These are phyloP conservation scores for Eledone cirrhosa DNA, from an alignment of 2,888 invertebrate species.

Conservation along the genomic window DNA sequence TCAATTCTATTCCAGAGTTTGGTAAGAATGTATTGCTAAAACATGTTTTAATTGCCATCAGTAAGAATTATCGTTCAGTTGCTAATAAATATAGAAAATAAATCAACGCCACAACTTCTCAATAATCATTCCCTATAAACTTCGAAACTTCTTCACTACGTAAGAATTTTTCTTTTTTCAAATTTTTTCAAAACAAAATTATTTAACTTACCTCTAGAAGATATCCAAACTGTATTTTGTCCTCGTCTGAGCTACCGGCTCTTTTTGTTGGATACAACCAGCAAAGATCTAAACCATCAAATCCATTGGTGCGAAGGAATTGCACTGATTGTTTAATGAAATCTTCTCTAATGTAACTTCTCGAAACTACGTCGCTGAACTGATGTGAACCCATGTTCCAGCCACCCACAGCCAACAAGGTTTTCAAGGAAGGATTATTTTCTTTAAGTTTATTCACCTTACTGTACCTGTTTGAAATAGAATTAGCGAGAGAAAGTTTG, in stretches of 20 bases:
- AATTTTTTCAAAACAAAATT: no score
- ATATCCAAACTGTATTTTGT: not conserved
- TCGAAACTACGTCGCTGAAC: not conserved
- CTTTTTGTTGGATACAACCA: not conserved
- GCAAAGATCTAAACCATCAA: constrained; percentile 12
- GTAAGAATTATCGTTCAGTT: no score
- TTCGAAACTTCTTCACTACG: no score
- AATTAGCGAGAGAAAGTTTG: no score
- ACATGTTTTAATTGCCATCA: no score
- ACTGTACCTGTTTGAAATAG: not conserved
- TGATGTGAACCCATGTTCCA: not conserved
- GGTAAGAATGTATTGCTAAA: no score
- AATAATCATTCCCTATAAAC: no score
- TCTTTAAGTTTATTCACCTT: not conserved
- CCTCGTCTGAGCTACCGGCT: not conserved
- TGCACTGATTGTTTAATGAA: not conserved
- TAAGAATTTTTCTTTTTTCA: no score
- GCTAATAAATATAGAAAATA: no score
- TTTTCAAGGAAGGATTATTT: not conserved
- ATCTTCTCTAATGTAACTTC: not conserved
- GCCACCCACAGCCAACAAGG: not conserved
- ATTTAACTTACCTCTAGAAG: not conserved
- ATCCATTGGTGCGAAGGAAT: not conserved
- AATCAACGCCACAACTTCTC: no score
- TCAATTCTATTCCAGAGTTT: no score